Percentiles rank a stretch among this genome's conserved stretches.
Evolutionary conservation across 2,113 vertebrate genomes (phyloP).

Genomic region (Sporophila hypoxantha): DNA sequence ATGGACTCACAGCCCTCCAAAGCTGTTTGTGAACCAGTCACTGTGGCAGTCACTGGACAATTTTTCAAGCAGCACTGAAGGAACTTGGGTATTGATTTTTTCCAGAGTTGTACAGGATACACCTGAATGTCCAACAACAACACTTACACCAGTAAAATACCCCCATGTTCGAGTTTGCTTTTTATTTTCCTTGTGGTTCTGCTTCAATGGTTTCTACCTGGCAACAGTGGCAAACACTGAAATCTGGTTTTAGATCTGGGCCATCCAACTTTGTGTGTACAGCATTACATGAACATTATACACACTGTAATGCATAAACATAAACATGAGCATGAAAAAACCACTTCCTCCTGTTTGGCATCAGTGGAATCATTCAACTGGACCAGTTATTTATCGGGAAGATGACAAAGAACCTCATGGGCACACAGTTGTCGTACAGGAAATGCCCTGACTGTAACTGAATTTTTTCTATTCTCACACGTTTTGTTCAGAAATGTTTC

Average conservation of each 20-base stretch:
- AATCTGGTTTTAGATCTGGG: not conserved
- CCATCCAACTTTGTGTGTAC: not conserved
- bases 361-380: not conserved
- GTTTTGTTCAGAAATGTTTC: not conserved
- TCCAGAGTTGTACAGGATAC: not conserved
- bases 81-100: constrained; percentile 11
- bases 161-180: not conserved
- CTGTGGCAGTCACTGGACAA: not conserved
- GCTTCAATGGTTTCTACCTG: not conserved
- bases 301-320: not conserved
- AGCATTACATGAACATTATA: rapidly evolving
- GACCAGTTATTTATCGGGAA: not conserved
- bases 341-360: not conserved
- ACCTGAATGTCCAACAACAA: not conserved
- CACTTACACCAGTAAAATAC: not conserved
- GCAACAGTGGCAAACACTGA: not conserved
- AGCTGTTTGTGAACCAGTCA: not conserved
- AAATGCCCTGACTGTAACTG: not conserved
- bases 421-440: rapidly evolving
- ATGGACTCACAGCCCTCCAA: not conserved
- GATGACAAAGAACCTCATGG: not conserved
- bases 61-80: not conserved
- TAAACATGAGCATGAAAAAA: not conserved
- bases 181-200: not conserved
- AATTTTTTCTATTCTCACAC: not conserved